Conservation (phyloP, 2,113 vertebrate genomes). For the Gymnogyps californianus region DNA sequence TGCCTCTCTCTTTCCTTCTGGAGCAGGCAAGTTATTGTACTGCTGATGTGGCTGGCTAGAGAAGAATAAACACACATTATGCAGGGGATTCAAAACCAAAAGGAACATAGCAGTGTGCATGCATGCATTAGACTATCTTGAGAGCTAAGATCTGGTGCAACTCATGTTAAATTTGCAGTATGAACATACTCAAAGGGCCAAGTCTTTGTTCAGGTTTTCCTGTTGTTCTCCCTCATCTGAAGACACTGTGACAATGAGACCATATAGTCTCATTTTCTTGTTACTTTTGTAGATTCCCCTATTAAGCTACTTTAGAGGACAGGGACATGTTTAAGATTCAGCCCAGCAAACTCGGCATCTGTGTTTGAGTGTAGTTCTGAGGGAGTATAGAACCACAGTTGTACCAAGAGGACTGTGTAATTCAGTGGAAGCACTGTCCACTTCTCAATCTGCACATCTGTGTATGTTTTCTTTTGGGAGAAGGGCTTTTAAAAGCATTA, state of each 20-base stretch:
- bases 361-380: background rate
- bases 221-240: background rate
- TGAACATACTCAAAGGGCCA: background rate
- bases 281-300: background rate
- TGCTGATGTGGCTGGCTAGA: background rate
- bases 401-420: background rate
- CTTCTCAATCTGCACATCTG: background rate
- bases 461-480: background rate
- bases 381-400: background rate
- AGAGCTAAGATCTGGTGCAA: background rate
- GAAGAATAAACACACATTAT: background rate
- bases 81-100: background rate
- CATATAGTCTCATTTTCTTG: background rate
- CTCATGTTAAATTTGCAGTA: background rate
- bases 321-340: background rate
- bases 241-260: background rate
- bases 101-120: background rate
- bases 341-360: background rate
- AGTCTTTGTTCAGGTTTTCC: background rate
- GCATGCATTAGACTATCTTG: background rate
- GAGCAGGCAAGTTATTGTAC: background rate
- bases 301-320: background rate
- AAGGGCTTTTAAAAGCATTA: background rate
- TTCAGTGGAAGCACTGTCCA: background rate
- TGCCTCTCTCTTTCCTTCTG: background rate